A percentile compares a stretch with the other conserved stretches of the same genome.
Evolutionary conservation across 2,113 vertebrate genomes (phyloP).

Genomic region (Pelodiscus sinensis): DNA sequence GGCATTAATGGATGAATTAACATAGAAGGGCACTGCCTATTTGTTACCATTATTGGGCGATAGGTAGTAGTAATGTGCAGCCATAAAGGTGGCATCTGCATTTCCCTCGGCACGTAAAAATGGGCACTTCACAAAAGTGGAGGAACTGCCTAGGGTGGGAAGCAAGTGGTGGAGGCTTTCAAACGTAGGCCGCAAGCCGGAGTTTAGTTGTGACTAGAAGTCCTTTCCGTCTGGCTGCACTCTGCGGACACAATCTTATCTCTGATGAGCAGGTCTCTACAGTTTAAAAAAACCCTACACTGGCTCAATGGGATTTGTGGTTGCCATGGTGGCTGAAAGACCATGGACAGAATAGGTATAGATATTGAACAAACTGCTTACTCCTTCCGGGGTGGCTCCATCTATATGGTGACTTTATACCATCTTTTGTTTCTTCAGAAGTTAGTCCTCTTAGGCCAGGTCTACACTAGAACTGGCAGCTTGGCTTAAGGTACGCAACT

Average conservation of each 20-base stretch:
- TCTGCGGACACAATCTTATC: background rate
- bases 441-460: slow-evolving; percentile 32
- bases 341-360: background rate
- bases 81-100: background rate
- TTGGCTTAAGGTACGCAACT: no score
- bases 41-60: background rate
- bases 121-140: background rate
- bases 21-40: background rate
- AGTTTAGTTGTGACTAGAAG: background rate
- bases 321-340: background rate
- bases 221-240: background rate
- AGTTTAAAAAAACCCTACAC: background rate
- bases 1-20: background rate
- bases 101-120: background rate
- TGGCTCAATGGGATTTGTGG: background rate
- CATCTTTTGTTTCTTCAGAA: slow-evolving; percentile 61
- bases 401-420: slow-evolving; percentile 55
- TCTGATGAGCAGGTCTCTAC: background rate
- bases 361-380: slow-evolving; percentile 26
- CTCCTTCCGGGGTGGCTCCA: slow-evolving; percentile 12
- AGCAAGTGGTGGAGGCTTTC: background rate
- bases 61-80: rapidly evolving
- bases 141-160: rapidly evolving
- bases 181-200: background rate
- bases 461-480: no score